Conservation (phyloP, 2,797 vertebrate species). For the Hypotaenidia philippensis region DNA sequence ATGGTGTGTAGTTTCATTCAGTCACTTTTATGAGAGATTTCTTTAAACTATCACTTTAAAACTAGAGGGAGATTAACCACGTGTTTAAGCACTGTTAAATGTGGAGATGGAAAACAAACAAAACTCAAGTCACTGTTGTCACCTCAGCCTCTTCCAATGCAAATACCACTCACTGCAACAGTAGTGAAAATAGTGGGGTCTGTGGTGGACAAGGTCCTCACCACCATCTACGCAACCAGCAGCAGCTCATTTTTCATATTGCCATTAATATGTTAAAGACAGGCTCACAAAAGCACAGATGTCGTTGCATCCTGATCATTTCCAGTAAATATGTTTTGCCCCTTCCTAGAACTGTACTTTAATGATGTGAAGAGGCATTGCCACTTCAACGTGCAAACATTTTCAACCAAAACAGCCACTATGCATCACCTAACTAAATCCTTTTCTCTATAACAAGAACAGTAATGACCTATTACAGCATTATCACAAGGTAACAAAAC, state of each 20-base stretch:
- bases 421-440: slow-evolving; percentile 68
- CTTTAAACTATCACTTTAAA: slow-evolving; percentile 44
- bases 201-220: not conserved
- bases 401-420: slow-evolving; percentile 43
- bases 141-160: not conserved
- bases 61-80: slow-evolving; percentile 29
- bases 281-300: not conserved
- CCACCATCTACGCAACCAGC: not conserved
- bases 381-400: slow-evolving; percentile 48
- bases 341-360: not conserved
- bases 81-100: slow-evolving; percentile 58
- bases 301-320: not conserved
- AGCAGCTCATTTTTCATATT: not conserved
- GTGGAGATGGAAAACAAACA: not conserved
- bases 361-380: slow-evolving; percentile 30
- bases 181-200: not conserved
- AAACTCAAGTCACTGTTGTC: not conserved
- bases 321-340: slow-evolving; percentile 18
- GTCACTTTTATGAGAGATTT: slow-evolving; percentile 49
- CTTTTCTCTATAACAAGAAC: slow-evolving; percentile 65
- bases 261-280: slow-evolving; percentile 35
- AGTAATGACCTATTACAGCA: slow-evolving; percentile 73
- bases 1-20: slow-evolving; percentile 27
- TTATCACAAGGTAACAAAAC: slow-evolving; percentile 74
- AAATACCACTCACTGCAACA: not conserved